Evolutionary conservation across 2,113 vertebrate species (phyloP).

Genomic region (Helogale parvula): DNA sequence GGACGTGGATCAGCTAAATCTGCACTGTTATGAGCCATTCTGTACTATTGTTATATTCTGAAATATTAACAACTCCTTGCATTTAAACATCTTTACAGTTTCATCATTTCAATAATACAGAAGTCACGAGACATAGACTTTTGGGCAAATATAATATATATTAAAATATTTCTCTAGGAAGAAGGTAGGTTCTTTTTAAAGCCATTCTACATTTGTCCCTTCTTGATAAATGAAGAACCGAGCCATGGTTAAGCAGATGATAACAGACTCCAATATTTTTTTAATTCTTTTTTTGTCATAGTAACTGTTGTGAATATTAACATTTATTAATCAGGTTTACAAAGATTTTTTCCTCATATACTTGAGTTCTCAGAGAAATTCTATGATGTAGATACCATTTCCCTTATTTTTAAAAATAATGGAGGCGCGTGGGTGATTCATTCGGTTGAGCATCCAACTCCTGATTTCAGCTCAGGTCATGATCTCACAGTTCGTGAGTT

Average conservation of each 20-base stretch:
- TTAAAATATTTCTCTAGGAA: not conserved
- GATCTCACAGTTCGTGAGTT: no score
- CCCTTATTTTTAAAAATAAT: not conserved
- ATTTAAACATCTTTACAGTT: not conserved
- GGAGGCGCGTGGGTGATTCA: no score
- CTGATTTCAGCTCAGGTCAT: no score
- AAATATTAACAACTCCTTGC: not conserved
- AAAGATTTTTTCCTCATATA: not conserved
- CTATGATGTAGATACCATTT: not conserved
- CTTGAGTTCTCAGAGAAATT: not conserved
- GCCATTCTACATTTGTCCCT: fast-evolving
- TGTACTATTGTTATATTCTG: not conserved
- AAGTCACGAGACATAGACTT: not conserved
- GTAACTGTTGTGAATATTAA: not conserved
- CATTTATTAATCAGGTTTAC: not conserved
- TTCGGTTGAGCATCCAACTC: no score
- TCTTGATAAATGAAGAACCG: not conserved
- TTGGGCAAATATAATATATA: not conserved
- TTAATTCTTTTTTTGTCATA: not conserved
- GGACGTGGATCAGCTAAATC: not conserved
- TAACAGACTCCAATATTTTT: not conserved
- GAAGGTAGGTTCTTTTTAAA: not conserved
- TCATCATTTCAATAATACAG: not conserved
- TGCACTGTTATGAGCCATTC: not conserved
- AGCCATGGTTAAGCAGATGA: fast-evolving